Conservation (phyloP, 2,113 vertebrate genomes). For the Campylorhamphus procurvoides region DNA sequence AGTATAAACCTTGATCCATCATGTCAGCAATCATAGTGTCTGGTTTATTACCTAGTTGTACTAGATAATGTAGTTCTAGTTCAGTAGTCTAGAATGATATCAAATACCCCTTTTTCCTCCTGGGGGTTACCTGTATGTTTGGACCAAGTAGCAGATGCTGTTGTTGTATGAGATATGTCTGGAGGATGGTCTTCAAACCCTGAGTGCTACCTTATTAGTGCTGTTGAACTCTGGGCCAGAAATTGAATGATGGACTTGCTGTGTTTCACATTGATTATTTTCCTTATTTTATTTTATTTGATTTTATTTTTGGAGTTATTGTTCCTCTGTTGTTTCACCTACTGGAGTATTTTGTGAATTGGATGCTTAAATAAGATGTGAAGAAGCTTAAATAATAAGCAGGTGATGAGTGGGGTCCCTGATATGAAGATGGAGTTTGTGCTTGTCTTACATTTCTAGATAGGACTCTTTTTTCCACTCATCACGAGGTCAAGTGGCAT, state of each 20-base stretch:
- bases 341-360: not conserved
- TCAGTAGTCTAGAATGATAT: not conserved
- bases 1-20: not conserved
- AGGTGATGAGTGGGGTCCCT: not conserved
- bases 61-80: not conserved
- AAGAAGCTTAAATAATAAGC: not conserved
- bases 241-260: not conserved
- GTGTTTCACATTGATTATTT: not conserved
- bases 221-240: not conserved
- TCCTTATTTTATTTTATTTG: not conserved
- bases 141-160: not conserved
- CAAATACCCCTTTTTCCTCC: not conserved
- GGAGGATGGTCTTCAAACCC: not conserved
- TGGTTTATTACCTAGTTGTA: not conserved
- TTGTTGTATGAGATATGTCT: not conserved
- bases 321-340: not conserved
- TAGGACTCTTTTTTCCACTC: not conserved
- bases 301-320: not conserved
- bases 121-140: not conserved
- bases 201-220: not conserved
- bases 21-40: accelerated
- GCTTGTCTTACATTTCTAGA: not conserved
- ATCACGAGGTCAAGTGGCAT: not conserved
- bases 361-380: not conserved
- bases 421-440: not conserved